Evolutionary conservation across 1,140 invertebrate species (phyloP).

Genomic region (Ostrea denselamellosa): DNA sequence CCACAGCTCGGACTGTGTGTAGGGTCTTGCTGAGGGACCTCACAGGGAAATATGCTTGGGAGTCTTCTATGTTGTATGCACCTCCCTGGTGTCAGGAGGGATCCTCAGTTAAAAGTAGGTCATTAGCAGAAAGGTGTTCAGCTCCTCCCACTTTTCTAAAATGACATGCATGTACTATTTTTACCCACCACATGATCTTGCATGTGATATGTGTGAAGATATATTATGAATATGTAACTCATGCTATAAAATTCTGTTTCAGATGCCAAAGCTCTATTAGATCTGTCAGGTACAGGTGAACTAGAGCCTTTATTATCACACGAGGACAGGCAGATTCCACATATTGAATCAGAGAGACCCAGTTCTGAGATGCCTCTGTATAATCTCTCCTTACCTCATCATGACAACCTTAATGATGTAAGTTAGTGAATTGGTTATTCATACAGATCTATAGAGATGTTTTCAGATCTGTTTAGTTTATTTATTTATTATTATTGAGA

Average conservation of each 20-base stretch:
- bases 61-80: constrained; percentile 91
- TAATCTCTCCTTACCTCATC: constrained; percentile 90
- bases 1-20: constrained; percentile 84
- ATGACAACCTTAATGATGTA: constrained; percentile 95
- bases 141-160: no score
- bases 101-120: constrained; percentile 72
- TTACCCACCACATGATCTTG: not conserved
- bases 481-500: no score
- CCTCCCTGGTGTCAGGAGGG: constrained; percentile 77
- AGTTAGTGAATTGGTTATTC: constrained; percentile 65
- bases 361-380: constrained; percentile 88
- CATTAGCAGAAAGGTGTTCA: not conserved
- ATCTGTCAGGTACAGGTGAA: constrained; percentile 63
- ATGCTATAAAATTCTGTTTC: not conserved
- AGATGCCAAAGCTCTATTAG: constrained; percentile 71
- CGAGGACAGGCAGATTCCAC: constrained; percentile 69
- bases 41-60: constrained; percentile 98
- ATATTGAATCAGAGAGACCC: constrained; percentile 48
- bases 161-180: not conserved
- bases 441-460: no score
- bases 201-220: not conserved
- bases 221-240: not conserved
- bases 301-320: constrained; percentile 68
- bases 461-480: no score
- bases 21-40: constrained; percentile 93